A percentile compares a stretch with the other conserved stretches of the same genome.
Evolutionary conservation across 2,888 invertebrate species (phyloP).

Genomic region (Drosophila silvestris): DNA sequence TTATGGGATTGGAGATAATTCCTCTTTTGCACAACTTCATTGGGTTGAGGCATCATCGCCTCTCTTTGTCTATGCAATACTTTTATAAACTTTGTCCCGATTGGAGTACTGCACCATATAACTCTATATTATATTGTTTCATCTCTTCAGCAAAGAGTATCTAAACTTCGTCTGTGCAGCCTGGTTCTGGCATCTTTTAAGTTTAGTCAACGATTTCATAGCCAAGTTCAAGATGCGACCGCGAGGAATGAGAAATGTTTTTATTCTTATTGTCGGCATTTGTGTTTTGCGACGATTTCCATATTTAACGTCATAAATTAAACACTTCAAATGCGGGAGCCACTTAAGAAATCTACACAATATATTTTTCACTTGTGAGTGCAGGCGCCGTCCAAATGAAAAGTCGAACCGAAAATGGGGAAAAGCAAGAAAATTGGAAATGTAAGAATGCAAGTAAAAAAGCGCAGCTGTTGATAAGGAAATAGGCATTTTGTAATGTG

Average conservation of each 20-base stretch:
- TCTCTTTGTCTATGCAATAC: not conserved
- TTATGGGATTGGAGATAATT: not conserved
- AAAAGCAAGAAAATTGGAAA: constrained; percentile 27
- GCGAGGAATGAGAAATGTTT: constrained; percentile 60
- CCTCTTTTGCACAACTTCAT: not conserved
- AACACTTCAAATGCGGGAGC: constrained; percentile 59
- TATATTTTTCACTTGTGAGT: constrained; percentile 37
- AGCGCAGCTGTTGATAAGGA: constrained; percentile 67
- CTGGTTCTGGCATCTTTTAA: not conserved
- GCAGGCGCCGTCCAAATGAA: constrained; percentile 13
- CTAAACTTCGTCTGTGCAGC: not conserved
- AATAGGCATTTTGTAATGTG: constrained; percentile 51
- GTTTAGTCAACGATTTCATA: constrained; percentile 18
- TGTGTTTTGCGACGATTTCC: constrained; percentile 67
- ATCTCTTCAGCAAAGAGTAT: not conserved
- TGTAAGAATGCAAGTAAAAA: constrained; percentile 41
- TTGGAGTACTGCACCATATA: not conserved
- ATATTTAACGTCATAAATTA: constrained; percentile 77
- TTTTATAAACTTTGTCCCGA: not conserved
- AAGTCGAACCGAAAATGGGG: not conserved
- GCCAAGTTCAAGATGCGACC: constrained; percentile 51
- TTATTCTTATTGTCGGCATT: constrained; percentile 65
- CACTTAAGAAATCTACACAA: constrained; percentile 48
- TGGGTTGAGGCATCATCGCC: not conserved
- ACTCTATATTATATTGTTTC: not conserved